Evolutionary conservation across 2,113 vertebrate species (phyloP), one percentile per base, ranked within the genome.

Genomic region (Oreotragus oreotragus): DNA sequence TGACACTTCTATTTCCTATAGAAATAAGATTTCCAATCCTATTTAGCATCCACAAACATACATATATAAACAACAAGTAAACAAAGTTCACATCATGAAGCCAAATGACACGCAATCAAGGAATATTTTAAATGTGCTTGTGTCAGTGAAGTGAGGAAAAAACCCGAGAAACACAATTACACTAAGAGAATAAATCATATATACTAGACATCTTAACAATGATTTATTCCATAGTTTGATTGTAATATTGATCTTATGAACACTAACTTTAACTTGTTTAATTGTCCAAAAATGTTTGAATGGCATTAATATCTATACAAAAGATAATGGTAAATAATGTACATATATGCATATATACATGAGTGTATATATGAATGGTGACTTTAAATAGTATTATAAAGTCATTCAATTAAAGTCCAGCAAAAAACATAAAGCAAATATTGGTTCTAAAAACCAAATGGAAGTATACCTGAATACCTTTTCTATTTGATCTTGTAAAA

Each of bases 1-100:
- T 94, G 97, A 95, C 60, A 80, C 84, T 98, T 98, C 77, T 86
- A 70, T 55, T 70, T 70, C 66, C 66, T 5, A 70, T 70, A 23
- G n/a, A 90, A 83, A 96, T 51, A 97, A 76, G 81, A 96, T 99
- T 97, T 98, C 23, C 27, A 97, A 96, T 94, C 76, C 88, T 97
- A 97, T 97, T 70, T 92, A 73, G 85, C 86, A 28, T 23, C 33
- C 60, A 84, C 21, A 70, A 90, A 85, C 57, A 92, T 30, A 88
- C 64, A 73, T 51, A 96, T 64, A 19, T 49, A 28, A 43, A 43
- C 80, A 95, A 97, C 77, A 95, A 97, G 87, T 88, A 89, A 98
- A 83, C 39, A 88, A 91, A 95, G 45, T 49, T 96, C 70, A 95
- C 12, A 92, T 76, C 27, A 96, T 58, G 55, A 95, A 91, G 15